phyloP scores from a whole-genome alignment of 2,888 invertebrate species.

The Clunio marinus region DNA sequence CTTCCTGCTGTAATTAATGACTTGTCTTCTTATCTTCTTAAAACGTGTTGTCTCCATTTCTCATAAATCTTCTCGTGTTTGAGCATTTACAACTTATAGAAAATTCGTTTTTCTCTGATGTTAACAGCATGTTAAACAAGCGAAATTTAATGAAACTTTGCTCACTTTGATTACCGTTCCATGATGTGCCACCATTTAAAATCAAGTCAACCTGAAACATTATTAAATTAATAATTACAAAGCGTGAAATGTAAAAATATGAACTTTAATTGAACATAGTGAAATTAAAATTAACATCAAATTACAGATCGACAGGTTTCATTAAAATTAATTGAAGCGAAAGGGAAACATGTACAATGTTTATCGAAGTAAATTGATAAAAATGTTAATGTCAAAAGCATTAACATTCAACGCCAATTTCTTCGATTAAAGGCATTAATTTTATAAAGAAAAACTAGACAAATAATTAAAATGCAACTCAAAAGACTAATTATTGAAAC shows the following conservation, averaged over 20 bases:
- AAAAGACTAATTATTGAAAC: not conserved
- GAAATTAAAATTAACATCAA: not conserved
- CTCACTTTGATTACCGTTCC: not conserved
- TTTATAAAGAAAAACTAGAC: not conserved
- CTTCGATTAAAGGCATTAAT: not conserved
- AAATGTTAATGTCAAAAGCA: not conserved
- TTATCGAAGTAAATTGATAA: not conserved
- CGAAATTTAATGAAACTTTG: not conserved
- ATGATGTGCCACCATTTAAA: not conserved
- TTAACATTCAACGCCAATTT: not conserved
- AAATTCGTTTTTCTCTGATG: too few relatives aligned
- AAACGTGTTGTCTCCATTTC: not conserved
- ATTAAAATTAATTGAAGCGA: not conserved
- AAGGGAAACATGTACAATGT: not conserved
- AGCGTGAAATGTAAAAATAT: not conserved
- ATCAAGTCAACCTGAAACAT: not conserved
- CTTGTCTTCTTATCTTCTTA: not conserved
- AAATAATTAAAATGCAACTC: not conserved
- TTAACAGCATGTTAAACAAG: too few relatives aligned
- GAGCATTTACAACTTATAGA: not conserved
- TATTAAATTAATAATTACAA: not conserved
- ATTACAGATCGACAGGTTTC: not conserved
- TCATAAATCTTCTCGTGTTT: not conserved
- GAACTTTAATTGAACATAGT: conserved; percentile 7
- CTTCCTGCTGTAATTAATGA: conserved; percentile 1